Base-by-base conservation (phyloP, 1,140 invertebrate genomes). In the Drosophila kikkawai region DNA sequence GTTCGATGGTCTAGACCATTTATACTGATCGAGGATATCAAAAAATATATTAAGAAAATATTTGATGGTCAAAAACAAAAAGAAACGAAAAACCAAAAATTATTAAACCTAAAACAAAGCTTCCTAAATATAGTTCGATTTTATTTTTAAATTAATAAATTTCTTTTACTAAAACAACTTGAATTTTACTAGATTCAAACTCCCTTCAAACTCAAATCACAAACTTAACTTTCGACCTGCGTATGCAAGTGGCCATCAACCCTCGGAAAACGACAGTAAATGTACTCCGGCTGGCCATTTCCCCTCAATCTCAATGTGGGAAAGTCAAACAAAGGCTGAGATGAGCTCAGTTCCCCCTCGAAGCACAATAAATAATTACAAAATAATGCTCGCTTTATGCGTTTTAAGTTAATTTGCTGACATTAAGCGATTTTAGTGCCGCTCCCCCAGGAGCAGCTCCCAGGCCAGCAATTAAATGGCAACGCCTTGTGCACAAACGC, bases 331-430 rank as follows among this genome's bases (percentile, higher is more conserved):
- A 90, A 74, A 79, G 57, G 63, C 61, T 48, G 22, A 34, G 39
- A 41, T 66, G 63, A 42, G 53, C 51, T 42, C 45, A 44, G 11
- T 8, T 39, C 8, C 12, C 13, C 48, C 12, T 5, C 11, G 58
- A 60, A 22, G 53, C 60, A 60, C 75, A 70, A 73, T 91, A 91
- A 91, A 91, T 91, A 91, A 91, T 91, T 91, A 91, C 86, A 91
- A 87, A 91, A 91, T 91, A 91, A 91, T 91, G 86, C 73, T 68
- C 86, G 82, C 86, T 91, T 80, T 91, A 91, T 91, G 86, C 86
- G 86, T 91, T 91, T 91, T 91, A 90, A 91, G 85, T 90, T 90
- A 90, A 90, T 90, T 90, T 90, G 82, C 79, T 82, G 85, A 91
- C 85, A 91, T 90, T 90, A 90, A 74, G 81, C 86, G 81, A 90